Base-by-base conservation (phyloP, 2,888 invertebrate genomes). In the Cataglyphis rosenhaueri region DNA sequence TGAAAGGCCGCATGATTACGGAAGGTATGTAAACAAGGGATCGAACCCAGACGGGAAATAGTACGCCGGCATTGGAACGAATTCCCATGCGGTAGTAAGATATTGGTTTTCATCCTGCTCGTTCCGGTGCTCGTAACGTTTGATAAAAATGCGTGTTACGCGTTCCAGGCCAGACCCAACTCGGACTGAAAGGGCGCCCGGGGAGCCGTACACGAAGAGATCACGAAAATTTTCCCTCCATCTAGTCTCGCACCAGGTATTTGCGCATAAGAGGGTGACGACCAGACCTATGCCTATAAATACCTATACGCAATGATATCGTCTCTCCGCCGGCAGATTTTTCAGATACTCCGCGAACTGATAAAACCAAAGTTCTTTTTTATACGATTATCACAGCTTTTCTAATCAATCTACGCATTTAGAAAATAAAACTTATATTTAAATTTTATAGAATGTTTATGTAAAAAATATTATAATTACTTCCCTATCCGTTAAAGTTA, bases 91-190 rank as follows among this genome's bases (percentile, higher is more conserved):
- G 94, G 89, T 87, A 87, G 92, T 94, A 92, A 94, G 94, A 93
- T 94, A 94, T 94, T 94, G 94, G 94, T 94, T 94, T 94, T 94
- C 94, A 94, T 94, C 93, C 93, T 91, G 92, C 92, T 93, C 93
- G 93, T 94, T 94, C 92, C 92, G 91, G 89, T 89, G 93, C 92
- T 94, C 94, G 93, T 94, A 94, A 94, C 94, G 93, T 94, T 94
- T 94, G 94, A 94, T 94, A 94, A 94, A 94, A 94, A 94, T 94
- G 94, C 94, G 94, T 94, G 94, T 94, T 93, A 94, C 93, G 94
- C 94, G 93, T 91, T 93, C 92, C 92, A 90, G 87, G 79, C 87
- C 86, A 91, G 91, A 92, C 91, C 92, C 92, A 89, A 86, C 92
- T 89, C 90, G 88, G 90, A 87, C 91, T 89, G 89, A 94, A 94